phyloP scores from a whole-genome alignment of 2,797 vertebrate species.

The Oryzias dopingdopingensis region DNA sequence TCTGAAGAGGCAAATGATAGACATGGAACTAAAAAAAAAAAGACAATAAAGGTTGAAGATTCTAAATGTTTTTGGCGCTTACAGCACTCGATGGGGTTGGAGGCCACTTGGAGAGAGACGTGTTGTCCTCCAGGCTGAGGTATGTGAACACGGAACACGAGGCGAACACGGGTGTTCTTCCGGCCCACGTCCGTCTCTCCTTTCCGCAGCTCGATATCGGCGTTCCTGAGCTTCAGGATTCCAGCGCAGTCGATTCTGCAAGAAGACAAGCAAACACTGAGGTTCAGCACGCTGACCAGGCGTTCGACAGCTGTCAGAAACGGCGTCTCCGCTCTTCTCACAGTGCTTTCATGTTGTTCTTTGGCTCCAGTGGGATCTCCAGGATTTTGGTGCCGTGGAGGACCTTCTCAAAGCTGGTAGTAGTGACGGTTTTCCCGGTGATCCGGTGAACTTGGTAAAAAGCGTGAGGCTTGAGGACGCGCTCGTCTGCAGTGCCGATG shows the following conservation, averaged over 20 bases:
- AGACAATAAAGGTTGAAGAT: not conserved
- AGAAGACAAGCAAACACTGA: not conserved
- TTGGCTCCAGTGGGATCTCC: slow-evolving; percentile 95
- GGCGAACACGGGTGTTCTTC: slow-evolving; percentile 94
- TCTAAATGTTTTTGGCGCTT: slow-evolving; percentile 61
- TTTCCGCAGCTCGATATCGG: slow-evolving; percentile 96
- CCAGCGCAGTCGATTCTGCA: slow-evolving; percentile 94
- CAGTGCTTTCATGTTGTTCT: slow-evolving; percentile 98
- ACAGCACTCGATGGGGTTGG: slow-evolving; percentile 98
- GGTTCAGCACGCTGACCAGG: not conserved
- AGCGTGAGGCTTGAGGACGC: slow-evolving; percentile 96
- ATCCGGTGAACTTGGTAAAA: slow-evolving; percentile 99
- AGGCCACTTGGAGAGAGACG: slow-evolving; percentile 90
- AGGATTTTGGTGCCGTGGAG: slow-evolving; percentile 93
- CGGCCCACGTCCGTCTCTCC: slow-evolving; percentile 97
- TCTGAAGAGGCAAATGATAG: not conserved
- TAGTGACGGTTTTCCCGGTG: slow-evolving; percentile 97
- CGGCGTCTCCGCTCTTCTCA: slow-evolving; percentile 56
- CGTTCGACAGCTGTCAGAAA: not conserved
- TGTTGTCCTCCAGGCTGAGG: slow-evolving; percentile 87
- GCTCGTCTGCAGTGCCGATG: slow-evolving; percentile 95
- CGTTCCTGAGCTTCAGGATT: slow-evolving; percentile 95
- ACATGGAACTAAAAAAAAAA: not conserved
- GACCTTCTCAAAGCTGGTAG: slow-evolving; percentile 96
- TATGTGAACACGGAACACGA: slow-evolving; percentile 94